Evolutionary conservation across 2,113 vertebrate species (phyloP).

Genomic region (Brachypodius melanocephalos): DNA sequence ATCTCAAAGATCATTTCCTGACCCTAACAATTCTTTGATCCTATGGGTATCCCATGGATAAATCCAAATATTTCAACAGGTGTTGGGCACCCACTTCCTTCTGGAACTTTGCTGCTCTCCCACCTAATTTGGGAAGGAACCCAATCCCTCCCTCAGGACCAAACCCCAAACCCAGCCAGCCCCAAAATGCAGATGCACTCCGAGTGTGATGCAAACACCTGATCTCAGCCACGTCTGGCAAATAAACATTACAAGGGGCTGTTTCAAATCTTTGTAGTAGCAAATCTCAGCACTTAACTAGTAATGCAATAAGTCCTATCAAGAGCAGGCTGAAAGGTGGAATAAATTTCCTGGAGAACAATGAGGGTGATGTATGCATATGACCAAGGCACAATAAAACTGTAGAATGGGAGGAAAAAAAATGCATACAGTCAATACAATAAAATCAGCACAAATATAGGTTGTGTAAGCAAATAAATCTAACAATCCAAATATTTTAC

Average conservation of each 20-base stretch:
- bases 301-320: constrained; percentile 74
- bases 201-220: not conserved
- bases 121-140: fast-evolving
- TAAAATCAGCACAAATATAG: constrained; percentile 78
- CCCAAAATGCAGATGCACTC: not conserved
- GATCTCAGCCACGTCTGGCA: constrained; percentile 11
- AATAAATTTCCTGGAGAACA: constrained; percentile 78
- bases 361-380: constrained; percentile 77
- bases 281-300: constrained; percentile 70
- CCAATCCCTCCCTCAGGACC: fast-evolving
- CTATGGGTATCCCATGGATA: fast-evolving
- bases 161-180: not conserved
- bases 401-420: constrained; percentile 70
- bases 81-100: not conserved
- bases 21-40: fast-evolving
- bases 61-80: not conserved
- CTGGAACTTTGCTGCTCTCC: not conserved
- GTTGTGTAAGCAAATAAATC: constrained; percentile 78
- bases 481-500: constrained; percentile 74
- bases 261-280: constrained; percentile 56
- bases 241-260: constrained; percentile 56
- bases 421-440: constrained; percentile 78
- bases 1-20: not conserved
- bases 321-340: constrained; percentile 72
- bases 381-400: constrained; percentile 77